Evolutionary conservation across 2,113 vertebrate species (phyloP).

Genomic region (Ariopsis seemanni): DNA sequence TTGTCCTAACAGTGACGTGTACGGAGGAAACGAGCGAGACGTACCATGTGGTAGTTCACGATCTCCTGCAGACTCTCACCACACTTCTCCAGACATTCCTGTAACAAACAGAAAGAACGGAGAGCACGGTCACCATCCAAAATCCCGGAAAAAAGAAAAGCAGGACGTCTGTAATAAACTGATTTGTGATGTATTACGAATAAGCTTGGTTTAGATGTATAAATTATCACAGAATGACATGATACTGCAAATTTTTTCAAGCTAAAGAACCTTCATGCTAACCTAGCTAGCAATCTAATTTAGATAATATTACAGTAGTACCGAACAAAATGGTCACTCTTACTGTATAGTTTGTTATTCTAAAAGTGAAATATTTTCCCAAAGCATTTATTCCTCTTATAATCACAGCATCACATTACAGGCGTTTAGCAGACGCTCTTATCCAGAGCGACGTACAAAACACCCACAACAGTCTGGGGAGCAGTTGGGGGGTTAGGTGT

Average conservation of each 20-base stretch:
- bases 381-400: too few species aligned
- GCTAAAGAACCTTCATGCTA: not conserved
- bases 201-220: not conserved
- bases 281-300: not conserved
- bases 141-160: not conserved
- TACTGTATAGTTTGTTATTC: not conserved
- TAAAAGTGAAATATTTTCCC: too few species aligned
- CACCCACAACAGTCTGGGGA: too few species aligned
- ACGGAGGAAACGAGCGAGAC: constrained; percentile 32
- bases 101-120: constrained; percentile 50
- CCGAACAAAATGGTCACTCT: not conserved
- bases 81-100: constrained; percentile 95
- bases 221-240: not conserved
- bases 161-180: not conserved
- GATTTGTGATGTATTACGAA: not conserved
- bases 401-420: too few species aligned
- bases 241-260: not conserved
- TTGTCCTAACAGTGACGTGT: not conserved
- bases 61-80: constrained; percentile 96
- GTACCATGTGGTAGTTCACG: constrained; percentile 97
- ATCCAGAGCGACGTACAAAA: too few species aligned
- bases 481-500: too few species aligned
- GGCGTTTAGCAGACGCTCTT: too few species aligned
- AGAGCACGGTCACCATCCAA: not conserved
- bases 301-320: not conserved